Conservation (phyloP, 1,140 invertebrate genomes). For the Acyrthosiphon pisum region DNA sequence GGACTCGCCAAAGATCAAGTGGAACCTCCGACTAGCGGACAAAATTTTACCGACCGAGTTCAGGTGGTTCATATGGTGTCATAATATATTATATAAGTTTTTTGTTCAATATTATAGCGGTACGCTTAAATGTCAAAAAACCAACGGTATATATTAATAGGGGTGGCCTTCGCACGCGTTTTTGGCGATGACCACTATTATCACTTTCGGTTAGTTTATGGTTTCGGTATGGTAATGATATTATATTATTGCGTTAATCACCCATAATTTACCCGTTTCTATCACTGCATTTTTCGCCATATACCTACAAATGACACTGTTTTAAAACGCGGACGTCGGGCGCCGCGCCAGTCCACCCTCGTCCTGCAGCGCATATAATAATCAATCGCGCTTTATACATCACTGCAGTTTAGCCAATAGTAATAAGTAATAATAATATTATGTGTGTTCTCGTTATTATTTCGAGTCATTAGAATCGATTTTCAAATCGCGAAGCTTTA, state of each 20-base stretch:
- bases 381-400: not conserved
- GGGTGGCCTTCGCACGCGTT: not conserved
- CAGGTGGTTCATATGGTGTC: too few relatives aligned
- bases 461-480: not conserved
- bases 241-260: not conserved
- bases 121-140: too few relatives aligned
- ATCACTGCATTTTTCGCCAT: not conserved
- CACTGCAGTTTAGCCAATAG: not conserved
- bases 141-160: not conserved
- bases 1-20: too few relatives aligned
- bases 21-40: too few relatives aligned
- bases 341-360: not conserved
- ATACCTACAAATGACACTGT: not conserved
- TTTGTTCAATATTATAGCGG: too few relatives aligned
- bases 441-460: not conserved
- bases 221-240: not conserved
- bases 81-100: too few relatives aligned
- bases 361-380: not conserved
- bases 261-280: not conserved
- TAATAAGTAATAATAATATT: not conserved
- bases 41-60: too few relatives aligned
- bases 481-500: not conserved
- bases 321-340: not conserved
- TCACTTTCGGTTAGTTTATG: not conserved
- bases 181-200: not conserved